These are phyloP conservation scores for Brenthis daphne DNA, from an alignment of 2,888 invertebrate genomes.

Conservation along the genomic window DNA sequence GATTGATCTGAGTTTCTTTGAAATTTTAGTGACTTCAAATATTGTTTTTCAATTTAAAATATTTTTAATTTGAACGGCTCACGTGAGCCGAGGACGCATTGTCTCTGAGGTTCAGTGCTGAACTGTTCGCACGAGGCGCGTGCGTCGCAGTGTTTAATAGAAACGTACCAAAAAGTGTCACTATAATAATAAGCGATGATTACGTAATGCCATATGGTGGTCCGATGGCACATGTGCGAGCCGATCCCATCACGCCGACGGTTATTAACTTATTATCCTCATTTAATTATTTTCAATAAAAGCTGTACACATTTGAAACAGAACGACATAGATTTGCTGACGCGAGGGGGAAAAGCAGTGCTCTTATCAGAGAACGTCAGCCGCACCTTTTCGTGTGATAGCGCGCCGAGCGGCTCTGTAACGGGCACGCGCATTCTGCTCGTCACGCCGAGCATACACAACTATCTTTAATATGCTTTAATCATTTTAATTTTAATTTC, in stretches of 20 bases:
- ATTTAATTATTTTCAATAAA: constrained; percentile 46
- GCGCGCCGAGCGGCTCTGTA: constrained; percentile 62
- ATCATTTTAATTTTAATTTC: constrained; percentile 55
- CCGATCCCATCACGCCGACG: constrained; percentile 52
- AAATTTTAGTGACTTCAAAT: constrained; percentile 18
- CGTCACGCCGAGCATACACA: constrained; percentile 64
- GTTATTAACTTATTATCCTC: constrained; percentile 53
- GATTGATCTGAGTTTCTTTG: constrained; percentile 25
- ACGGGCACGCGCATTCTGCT: constrained; percentile 61
- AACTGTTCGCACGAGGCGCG: constrained; percentile 12
- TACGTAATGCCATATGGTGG: constrained; percentile 74
- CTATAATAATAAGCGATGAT: constrained; percentile 50
- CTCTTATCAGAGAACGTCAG: constrained; percentile 77
- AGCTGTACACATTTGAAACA: constrained; percentile 57
- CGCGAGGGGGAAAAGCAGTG: constrained; percentile 74
- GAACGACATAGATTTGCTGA: constrained; percentile 64
- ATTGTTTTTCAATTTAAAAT: constrained; percentile 5
- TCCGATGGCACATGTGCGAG: constrained; percentile 67
- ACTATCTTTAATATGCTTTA: constrained; percentile 44
- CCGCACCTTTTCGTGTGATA: constrained; percentile 79
- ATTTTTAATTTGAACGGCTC: not conserved
- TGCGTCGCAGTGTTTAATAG: constrained; percentile 11
- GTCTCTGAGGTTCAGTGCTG: constrained; percentile 25
- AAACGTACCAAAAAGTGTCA: constrained; percentile 31
- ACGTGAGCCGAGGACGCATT: constrained; percentile 23